These are phyloP conservation scores for Pomatostomus ruficeps DNA, from an alignment of 2,113 vertebrate genomes.

Conservation along the genomic window DNA sequence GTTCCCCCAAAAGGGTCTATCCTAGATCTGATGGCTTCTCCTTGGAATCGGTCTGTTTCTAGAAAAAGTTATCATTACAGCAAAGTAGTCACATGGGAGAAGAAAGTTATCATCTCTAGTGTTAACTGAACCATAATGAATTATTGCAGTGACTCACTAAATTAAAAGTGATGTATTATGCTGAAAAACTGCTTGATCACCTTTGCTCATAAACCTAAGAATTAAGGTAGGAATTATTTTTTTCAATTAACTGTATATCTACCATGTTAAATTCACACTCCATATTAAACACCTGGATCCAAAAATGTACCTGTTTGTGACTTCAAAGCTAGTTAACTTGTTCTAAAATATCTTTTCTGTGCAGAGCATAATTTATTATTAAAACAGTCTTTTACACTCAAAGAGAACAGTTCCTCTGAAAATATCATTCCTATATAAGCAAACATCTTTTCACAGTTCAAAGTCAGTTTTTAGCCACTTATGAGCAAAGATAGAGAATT, in stretches of 20 bases:
- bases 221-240: not conserved
- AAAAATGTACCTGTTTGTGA: not conserved
- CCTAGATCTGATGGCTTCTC: not conserved
- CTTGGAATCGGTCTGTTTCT: not conserved
- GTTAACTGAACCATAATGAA: not conserved
- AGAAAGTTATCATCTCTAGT: not conserved
- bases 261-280: not conserved
- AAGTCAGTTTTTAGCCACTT: not conserved
- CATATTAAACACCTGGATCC: not conserved
- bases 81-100: not conserved
- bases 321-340: conserved; percentile 7
- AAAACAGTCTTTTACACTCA: not conserved
- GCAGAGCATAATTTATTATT: conserved; percentile 11
- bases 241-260: not conserved
- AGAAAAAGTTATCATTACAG: not conserved
- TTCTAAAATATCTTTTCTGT: not conserved
- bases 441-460: not conserved
- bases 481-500: not conserved
- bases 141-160: not conserved
- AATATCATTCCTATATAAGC: not conserved
- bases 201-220: not conserved
- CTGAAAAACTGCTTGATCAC: not conserved
- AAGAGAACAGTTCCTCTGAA: not conserved
- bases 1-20: not conserved
- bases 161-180: not conserved